A percentile compares a stretch with the other conserved stretches of the same genome.
phyloP scores from a whole-genome alignment of 2,797 vertebrate species.

The Xiphophorus birchmanni region DNA sequence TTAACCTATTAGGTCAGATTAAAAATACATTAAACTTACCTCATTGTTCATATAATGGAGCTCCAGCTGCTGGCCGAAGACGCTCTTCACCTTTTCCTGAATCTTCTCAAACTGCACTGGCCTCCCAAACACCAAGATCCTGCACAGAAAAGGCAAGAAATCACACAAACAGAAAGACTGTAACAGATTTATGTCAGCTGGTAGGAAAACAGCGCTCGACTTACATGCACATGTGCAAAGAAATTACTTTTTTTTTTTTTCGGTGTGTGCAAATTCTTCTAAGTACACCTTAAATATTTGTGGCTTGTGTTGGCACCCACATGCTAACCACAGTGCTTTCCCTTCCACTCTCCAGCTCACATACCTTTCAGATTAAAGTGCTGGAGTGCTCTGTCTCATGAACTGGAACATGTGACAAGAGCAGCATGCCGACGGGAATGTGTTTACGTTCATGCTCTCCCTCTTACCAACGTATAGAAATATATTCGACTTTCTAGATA shows the following conservation, averaged over 20 bases:
- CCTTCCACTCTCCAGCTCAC: slow-evolving; percentile 77
- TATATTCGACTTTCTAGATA: not conserved
- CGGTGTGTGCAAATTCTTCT: slow-evolving; percentile 74
- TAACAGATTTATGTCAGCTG: slow-evolving; percentile 31
- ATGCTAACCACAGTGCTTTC: slow-evolving; percentile 83
- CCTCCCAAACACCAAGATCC: slow-evolving; percentile 93
- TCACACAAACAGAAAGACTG: slow-evolving; percentile 25
- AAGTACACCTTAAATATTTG: slow-evolving; percentile 92
- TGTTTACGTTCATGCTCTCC: slow-evolving; percentile 41
- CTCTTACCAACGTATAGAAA: not conserved
- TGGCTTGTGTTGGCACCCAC: slow-evolving; percentile 86
- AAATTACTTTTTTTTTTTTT: slow-evolving; percentile 65
- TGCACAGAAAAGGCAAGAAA: slow-evolving; percentile 53
- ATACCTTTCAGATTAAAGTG: slow-evolving; percentile 75
- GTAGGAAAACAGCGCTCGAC: slow-evolving; percentile 29
- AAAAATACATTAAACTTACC: slow-evolving; percentile 72
- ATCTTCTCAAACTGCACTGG: slow-evolving; percentile 94
- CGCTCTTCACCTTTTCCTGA: slow-evolving; percentile 92
- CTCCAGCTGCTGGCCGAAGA: slow-evolving; percentile 92
- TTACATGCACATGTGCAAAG: slow-evolving; percentile 33
- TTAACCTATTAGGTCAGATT: not conserved
- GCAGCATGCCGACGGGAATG: slow-evolving; percentile 27
- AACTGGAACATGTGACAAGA: slow-evolving; percentile 57
- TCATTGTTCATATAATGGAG: slow-evolving; percentile 98
- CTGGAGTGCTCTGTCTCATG: slow-evolving; percentile 54